phyloP scores from a whole-genome alignment of 2,888 invertebrate species.

The Gymnoscelis rufifasciata region DNA sequence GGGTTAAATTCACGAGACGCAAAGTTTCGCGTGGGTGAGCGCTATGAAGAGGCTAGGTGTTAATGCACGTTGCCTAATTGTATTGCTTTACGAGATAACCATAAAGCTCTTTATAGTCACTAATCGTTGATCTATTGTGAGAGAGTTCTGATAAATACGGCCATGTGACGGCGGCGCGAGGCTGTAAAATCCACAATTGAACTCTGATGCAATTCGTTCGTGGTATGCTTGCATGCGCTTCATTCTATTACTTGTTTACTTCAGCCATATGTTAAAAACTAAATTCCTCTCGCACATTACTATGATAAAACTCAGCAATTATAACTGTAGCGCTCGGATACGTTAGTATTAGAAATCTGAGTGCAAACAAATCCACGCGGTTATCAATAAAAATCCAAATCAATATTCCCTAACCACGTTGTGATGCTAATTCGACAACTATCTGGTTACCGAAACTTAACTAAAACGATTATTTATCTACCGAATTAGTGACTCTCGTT shows the following conservation, averaged over 20 bases:
- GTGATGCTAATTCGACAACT: constrained; percentile 20
- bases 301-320: neutral
- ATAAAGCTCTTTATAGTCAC: constrained; percentile 66
- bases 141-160: constrained; percentile 41
- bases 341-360: constrained; percentile 10
- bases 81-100: constrained; percentile 65
- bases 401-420: constrained; percentile 5
- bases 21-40: constrained; percentile 60
- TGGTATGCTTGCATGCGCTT: neutral
- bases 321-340: constrained; percentile 4
- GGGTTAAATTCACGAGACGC: constrained; percentile 56
- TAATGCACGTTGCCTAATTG: constrained; percentile 76
- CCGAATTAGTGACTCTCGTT: constrained; percentile 29
- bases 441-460: constrained; percentile 18
- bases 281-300: neutral
- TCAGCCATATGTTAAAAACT: neutral
- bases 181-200: constrained; percentile 43
- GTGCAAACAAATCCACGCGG: constrained; percentile 9
- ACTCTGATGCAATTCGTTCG: constrained; percentile 35
- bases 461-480: constrained; percentile 26
- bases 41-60: constrained; percentile 57
- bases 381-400: constrained; percentile 9
- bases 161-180: constrained; percentile 39
- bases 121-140: constrained; percentile 63
- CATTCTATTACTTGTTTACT: neutral